These are phyloP conservation scores for Drosophila mayaguana DNA, from an alignment of 2,888 invertebrate genomes.

Conservation along the genomic window DNA sequence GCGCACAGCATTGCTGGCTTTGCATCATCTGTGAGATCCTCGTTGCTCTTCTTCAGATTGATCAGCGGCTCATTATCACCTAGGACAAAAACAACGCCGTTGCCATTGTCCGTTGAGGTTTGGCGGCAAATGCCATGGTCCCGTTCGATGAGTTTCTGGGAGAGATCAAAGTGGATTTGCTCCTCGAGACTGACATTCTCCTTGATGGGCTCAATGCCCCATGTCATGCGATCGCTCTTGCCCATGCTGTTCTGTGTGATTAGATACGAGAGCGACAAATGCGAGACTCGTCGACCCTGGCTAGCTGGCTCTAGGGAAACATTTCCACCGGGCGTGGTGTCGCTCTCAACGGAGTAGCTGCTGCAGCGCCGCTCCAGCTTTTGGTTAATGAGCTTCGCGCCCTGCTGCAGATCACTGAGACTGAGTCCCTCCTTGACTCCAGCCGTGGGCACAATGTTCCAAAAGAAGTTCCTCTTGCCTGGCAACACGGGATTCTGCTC, in stretches of 20 bases:
- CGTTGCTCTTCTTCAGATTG: constrained; percentile 87
- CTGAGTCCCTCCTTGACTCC: constrained; percentile 83
- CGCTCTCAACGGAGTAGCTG: constrained; percentile 69
- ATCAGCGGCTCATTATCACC: constrained; percentile 90
- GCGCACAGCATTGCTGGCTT: constrained; percentile 70
- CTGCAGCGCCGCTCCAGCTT: constrained; percentile 74
- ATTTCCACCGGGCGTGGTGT: constrained; percentile 12
- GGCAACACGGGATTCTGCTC: constrained; percentile 37
- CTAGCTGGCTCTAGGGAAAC: constrained; percentile 39
- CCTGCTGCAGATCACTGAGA: constrained; percentile 75
- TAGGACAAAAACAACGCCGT: constrained; percentile 88
- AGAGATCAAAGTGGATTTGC: constrained; percentile 80
- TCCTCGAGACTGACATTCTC: constrained; percentile 83
- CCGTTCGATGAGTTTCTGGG: constrained; percentile 77
- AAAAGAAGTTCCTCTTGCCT: constrained; percentile 77
- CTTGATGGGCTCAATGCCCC: constrained; percentile 84
- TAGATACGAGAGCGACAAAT: constrained; percentile 83
- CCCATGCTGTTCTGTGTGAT: constrained; percentile 85
- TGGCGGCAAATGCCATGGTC: constrained; percentile 70
- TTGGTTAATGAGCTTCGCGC: constrained; percentile 68
- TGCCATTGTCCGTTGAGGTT: constrained; percentile 61
- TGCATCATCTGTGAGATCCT: constrained; percentile 78
- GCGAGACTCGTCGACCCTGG: constrained; percentile 66
- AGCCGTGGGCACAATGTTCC: constrained; percentile 80
- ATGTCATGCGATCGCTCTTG: constrained; percentile 83